Evolutionary conservation across 1,140 invertebrate species (phyloP), one percentile per base, ranked within the genome.

Genomic region (Panonychus citri): DNA sequence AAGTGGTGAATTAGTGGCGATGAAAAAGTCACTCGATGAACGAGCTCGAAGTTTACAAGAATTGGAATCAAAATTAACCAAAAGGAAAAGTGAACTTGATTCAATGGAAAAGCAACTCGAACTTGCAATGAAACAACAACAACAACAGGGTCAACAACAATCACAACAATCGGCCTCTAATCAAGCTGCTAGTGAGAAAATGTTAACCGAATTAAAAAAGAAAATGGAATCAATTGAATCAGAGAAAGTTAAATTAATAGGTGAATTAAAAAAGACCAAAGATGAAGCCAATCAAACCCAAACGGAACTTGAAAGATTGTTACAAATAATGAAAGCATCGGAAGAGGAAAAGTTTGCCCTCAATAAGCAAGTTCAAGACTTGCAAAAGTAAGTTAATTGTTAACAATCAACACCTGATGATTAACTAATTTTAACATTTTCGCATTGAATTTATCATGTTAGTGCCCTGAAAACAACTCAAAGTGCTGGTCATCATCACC

Each of bases 331-430:
- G 65, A 85, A 93, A 73, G 89, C 90, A 78, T 81, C 81, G 60
- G 89, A 97, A 68, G 87, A 93, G 67, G 90, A 95, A 65, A 88
- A 93, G 69, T 86, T 87, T 66, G 75, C 82, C 61, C 91, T 94
- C 71, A 90, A 95, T 66, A 88, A 86, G 69, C 80, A 84, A 69
- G 93, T 95, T 60, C 81, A 84, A 74, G 88, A 95, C 68, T 75
- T 95, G 67, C 85, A 91, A 77, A 85, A 91, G 89, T 94, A 71
- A 80, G 21, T 17, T 17, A 34, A 28, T 54, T 48, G 39, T 30
- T 54, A n/a, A n/a, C 15, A 12, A 42, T 26, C 30, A 40, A 27
- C 27, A 26, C 46, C 49, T 26, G 25, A 26, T n/a, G n/a, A 34
- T 42, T 42, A 39, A 40, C 25, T 30, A 57, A 57, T 42, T 42